Percentiles rank a stretch among this genome's conserved stretches.
Evolutionary conservation across 2,113 vertebrate species (phyloP).

Genomic region (Limnothrissa miodon): DNA sequence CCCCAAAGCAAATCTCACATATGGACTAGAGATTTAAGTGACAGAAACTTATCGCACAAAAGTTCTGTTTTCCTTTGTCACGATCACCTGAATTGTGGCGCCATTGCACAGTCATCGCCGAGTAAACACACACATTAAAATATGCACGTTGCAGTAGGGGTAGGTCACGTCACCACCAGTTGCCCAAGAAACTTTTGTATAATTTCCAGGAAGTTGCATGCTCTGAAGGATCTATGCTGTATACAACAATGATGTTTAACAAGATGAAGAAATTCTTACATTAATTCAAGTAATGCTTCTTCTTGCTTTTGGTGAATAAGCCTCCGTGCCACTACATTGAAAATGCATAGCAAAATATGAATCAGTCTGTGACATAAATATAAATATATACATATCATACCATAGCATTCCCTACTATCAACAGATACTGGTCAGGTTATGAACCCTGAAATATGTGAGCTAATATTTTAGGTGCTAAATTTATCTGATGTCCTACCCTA

Average conservation of each 20-base stretch:
- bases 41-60: neutral
- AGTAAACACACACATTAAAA: neutral
- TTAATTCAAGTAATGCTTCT: neutral
- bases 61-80: neutral
- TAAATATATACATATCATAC: neutral
- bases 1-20: neutral
- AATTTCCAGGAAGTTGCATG: neutral
- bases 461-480: too few species aligned
- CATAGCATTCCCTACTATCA: too few species aligned
- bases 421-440: too few species aligned
- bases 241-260: too few species aligned
- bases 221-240: neutral
- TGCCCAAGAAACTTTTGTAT: neutral
- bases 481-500: too few species aligned
- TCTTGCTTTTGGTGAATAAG: neutral
- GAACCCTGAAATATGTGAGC: too few species aligned
- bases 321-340: neutral
- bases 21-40: neutral
- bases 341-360: neutral
- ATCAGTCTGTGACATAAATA: neutral
- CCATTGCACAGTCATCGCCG: neutral
- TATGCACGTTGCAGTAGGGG: neutral
- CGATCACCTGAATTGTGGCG: neutral
- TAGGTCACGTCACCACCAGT: neutral
- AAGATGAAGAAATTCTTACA: neutral